Conservation (phyloP, 1,140 invertebrate genomes). For the Halyomorpha halys region DNA sequence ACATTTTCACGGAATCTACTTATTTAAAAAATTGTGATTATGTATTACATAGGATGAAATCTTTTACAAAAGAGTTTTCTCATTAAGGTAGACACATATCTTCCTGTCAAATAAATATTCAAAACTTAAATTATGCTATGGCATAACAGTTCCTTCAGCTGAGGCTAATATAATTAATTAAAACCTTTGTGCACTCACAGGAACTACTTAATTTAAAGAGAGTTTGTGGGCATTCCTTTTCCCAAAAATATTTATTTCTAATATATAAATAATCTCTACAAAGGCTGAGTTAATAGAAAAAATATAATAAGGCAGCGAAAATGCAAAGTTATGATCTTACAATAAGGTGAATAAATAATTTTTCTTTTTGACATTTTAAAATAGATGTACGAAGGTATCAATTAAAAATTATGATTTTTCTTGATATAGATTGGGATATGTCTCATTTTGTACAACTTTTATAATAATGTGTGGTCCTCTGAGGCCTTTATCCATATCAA, state of each 20-base stretch:
- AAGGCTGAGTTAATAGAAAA: slow-evolving; percentile 27
- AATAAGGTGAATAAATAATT: slow-evolving; percentile 19
- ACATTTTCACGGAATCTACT: slow-evolving; percentile 10
- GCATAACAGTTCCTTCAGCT: not conserved
- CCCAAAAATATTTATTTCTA: slow-evolving; percentile 19
- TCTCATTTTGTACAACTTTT: slow-evolving; percentile 13
- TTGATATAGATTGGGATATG: slow-evolving; percentile 25
- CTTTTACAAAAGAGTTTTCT: no score
- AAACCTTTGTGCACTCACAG: slow-evolving; percentile 15
- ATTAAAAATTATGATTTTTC: slow-evolving; percentile 9
- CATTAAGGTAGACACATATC: no score
- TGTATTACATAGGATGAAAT: no score
- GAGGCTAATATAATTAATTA: slow-evolving; percentile 4
- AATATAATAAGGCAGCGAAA: slow-evolving; percentile 26
- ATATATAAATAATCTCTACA: slow-evolving; percentile 21
- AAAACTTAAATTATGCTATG: no score
- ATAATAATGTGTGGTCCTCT: slow-evolving; percentile 4
- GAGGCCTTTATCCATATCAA: slow-evolving; percentile 17
- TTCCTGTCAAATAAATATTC: no score
- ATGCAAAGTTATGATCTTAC: slow-evolving; percentile 23
- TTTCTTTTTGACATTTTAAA: slow-evolving; percentile 18
- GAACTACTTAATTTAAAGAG: slow-evolving; percentile 14
- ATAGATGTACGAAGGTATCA: slow-evolving; percentile 1
- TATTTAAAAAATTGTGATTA: not conserved
- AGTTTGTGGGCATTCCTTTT: slow-evolving; percentile 11